A percentile compares a stretch with the other conserved stretches of the same genome.
Evolutionary conservation across 92 coral and sea anemone species (phyloP).

Genomic region (Phenganax stokvisi): DNA sequence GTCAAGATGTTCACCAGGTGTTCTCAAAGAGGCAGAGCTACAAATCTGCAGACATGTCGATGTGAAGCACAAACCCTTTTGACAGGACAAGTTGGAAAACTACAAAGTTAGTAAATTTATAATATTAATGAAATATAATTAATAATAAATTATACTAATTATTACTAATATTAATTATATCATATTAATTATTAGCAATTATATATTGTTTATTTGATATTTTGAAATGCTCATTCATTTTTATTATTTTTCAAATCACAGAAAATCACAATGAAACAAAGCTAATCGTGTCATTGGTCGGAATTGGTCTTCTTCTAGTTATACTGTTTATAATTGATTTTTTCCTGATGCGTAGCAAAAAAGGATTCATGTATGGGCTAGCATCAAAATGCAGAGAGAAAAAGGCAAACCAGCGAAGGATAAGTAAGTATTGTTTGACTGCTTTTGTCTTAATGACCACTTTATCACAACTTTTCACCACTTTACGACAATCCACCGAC

Average conservation of each 20-base stretch:
- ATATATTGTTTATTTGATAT: background rate
- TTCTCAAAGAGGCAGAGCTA: background rate
- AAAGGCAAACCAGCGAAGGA: background rate
- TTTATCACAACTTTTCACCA: background rate
- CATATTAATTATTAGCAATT: background rate
- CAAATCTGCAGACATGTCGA: constrained; percentile 43
- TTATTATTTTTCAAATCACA: background rate
- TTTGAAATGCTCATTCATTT: background rate
- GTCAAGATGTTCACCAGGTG: constrained; percentile 26
- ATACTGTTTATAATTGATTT: constrained; percentile 22
- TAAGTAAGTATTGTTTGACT: background rate
- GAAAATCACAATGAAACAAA: constrained; percentile 16
- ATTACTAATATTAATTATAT: no score
- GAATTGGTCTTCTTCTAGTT: constrained; percentile 12
- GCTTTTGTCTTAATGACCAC: background rate
- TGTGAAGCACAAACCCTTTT: constrained; percentile 6
- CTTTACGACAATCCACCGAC: no score
- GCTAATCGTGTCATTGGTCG: constrained; percentile 10
- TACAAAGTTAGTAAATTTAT: constrained; percentile 4
- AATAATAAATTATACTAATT: no score
- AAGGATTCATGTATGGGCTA: constrained; percentile 28
- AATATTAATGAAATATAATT: background rate
- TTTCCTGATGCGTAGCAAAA: constrained; percentile 27
- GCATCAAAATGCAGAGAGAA: constrained; percentile 18
- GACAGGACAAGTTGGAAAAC: constrained; percentile 28